These are phyloP conservation scores for Anolis sagrei DNA, from an alignment of 2,113 vertebrate species.

Conservation along the genomic window DNA sequence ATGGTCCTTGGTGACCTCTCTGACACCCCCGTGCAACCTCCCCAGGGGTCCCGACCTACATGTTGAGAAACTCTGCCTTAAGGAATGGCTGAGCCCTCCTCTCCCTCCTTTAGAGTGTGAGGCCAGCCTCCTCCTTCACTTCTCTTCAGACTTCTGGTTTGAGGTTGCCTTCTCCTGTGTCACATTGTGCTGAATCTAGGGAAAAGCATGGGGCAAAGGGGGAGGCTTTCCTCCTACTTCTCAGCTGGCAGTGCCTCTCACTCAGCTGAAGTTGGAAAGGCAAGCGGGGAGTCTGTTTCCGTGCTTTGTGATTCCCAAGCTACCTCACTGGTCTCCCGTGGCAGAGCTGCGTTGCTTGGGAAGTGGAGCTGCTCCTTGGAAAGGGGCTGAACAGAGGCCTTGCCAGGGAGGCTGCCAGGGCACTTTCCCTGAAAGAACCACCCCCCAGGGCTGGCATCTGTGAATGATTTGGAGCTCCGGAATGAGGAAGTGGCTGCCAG, in stretches of 20 bases:
- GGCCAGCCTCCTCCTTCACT: too few relatives aligned
- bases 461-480: neutral
- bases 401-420: neutral
- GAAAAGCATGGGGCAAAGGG: neutral
- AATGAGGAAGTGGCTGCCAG: neutral
- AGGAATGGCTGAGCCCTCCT: too few relatives aligned
- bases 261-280: neutral
- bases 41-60: too few relatives aligned
- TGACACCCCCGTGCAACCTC: too few relatives aligned
- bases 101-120: too few relatives aligned
- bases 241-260: neutral
- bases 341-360: neutral
- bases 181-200: neutral
- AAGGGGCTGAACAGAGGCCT: neutral
- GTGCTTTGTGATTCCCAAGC: neutral
- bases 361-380: neutral
- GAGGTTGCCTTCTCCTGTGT: neutral
- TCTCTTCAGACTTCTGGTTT: too few relatives aligned
- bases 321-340: neutral
- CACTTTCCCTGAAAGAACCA: neutral
- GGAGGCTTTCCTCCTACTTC: too few relatives aligned
- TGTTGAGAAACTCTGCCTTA: too few relatives aligned
- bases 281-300: neutral
- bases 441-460: too few relatives aligned
- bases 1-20: too few relatives aligned